A percentile compares a stretch with the other conserved stretches of the same genome.
Conservation (phyloP, 1,140 invertebrate species). For the Drosophila tristis region DNA sequence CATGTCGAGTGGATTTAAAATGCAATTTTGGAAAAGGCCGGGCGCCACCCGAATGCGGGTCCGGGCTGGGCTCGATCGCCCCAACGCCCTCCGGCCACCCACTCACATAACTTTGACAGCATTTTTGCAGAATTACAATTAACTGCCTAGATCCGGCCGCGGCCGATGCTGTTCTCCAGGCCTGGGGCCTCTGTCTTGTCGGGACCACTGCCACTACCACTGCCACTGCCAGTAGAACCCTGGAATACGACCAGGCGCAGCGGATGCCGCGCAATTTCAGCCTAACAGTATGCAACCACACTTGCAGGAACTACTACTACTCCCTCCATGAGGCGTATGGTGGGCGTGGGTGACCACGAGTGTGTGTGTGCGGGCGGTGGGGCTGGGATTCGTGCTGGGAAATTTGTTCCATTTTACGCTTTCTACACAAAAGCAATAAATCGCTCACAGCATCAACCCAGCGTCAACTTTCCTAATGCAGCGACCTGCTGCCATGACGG, state of each 20-base stretch:
- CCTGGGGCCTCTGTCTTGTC: too few relatives aligned
- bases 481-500: constrained; percentile 44
- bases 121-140: constrained; percentile 79
- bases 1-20: constrained; percentile 38
- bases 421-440: constrained; percentile 80
- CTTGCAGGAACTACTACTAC: constrained; percentile 20
- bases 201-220: too few relatives aligned
- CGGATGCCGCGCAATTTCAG: constrained; percentile 33
- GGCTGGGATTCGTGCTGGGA: constrained; percentile 15
- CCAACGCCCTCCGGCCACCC: constrained; percentile 10
- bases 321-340: neutral
- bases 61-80: constrained; percentile 10
- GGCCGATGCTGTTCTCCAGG: too few relatives aligned
- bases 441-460: constrained; percentile 74
- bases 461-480: constrained; percentile 79
- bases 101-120: constrained; percentile 79
- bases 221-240: neutral
- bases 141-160: constrained; percentile 50
- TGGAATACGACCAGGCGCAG: neutral
- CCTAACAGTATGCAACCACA: constrained; percentile 58
- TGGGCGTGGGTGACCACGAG: neutral
- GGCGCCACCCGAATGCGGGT: constrained; percentile 54
- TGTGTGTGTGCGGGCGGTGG: constrained; percentile 7
- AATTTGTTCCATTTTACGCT: constrained; percentile 81
- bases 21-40: constrained; percentile 52